Evolutionary conservation across 2,888 invertebrate species (phyloP).

Genomic region (Crocallis elinguaria): DNA sequence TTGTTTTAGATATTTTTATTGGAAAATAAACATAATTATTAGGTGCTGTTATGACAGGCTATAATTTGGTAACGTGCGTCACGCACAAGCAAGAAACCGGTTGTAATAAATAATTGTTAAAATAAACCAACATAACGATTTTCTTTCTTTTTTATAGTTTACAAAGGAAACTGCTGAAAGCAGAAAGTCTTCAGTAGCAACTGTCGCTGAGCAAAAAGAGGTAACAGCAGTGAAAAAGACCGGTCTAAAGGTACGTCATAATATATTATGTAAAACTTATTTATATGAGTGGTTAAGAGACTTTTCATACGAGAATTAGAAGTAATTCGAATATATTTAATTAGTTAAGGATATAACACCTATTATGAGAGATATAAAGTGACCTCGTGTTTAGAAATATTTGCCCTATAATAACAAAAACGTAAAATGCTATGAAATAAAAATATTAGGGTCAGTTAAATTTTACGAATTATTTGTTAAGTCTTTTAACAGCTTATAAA

Average conservation of each 20-base stretch:
- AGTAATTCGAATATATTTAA: no score
- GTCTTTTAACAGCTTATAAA: slow-evolving; percentile 4
- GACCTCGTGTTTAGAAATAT: no score
- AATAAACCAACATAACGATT: neutral
- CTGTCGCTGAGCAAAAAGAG: slow-evolving; percentile 72
- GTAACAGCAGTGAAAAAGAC: slow-evolving; percentile 68
- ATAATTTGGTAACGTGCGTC: no score
- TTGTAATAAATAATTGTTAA: neutral
- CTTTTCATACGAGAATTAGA: neutral
- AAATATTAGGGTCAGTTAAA: no score
- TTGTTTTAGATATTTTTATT: no score
- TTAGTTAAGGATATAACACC: no score
- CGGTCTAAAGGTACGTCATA: slow-evolving; percentile 65
- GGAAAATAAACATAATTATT: no score
- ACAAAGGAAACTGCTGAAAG: slow-evolving; percentile 79
- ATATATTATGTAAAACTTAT: neutral
- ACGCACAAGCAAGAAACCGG: no score
- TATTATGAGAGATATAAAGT: no score
- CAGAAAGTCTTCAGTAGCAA: slow-evolving; percentile 76
- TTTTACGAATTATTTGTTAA: no score
- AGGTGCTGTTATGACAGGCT: no score
- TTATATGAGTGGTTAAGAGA: slow-evolving; percentile 8
- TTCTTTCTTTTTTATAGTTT: slow-evolving; percentile 48
- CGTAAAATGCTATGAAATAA: neutral
- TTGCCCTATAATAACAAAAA: no score